Evolutionary conservation across 1,140 invertebrate species (phyloP), one percentile per base, ranked within the genome.

Genomic region (Araneus ventricosus): DNA sequence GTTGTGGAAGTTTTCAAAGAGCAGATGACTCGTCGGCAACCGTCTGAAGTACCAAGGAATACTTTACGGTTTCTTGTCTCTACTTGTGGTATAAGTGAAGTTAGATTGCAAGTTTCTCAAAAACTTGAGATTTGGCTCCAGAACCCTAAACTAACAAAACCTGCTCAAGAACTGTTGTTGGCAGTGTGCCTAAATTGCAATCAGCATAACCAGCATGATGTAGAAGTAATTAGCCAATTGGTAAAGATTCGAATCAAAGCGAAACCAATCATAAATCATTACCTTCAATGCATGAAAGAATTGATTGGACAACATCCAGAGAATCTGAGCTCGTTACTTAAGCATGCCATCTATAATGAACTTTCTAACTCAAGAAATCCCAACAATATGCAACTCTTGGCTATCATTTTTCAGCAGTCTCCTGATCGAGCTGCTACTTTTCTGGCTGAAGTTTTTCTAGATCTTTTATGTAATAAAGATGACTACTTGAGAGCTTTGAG

Each of bases 331-430:
- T 97, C 97, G n/a, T 97, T 99, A 61, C 95, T 99, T 93, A 99
- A 98, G 94, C 97, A 98, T 94, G 98, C 98, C 0, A 97, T 99
- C 94, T 99, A 98, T 95, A 99, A 99, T 95, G 99, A 99, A 96
- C 96, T 99, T 57, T 99, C 98, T 0, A 95, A 95, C 34, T 97
- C 97, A 94, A 96, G 98, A 82, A 99, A 99, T 96, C 98, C 98
- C 0, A 99, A 99, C 95, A 99, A 99, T 95, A 98, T 99, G 97
- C 96, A 97, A 2, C 97, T 99, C 94, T 95, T 99, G 75, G 97
- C 97, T 10, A 97, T 98, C 3, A 97, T 99, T 95, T 98, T 99
- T 94, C 97, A 98, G 95, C 97, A 97, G 37, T 94, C 95, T 22
- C 94, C 95, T 14, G 95, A 96, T 14, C 92, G 94, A 57, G 94